phyloP scores from a whole-genome alignment of 53 echinoderm and acorn worm species.

The Pentamera pediparva region DNA sequence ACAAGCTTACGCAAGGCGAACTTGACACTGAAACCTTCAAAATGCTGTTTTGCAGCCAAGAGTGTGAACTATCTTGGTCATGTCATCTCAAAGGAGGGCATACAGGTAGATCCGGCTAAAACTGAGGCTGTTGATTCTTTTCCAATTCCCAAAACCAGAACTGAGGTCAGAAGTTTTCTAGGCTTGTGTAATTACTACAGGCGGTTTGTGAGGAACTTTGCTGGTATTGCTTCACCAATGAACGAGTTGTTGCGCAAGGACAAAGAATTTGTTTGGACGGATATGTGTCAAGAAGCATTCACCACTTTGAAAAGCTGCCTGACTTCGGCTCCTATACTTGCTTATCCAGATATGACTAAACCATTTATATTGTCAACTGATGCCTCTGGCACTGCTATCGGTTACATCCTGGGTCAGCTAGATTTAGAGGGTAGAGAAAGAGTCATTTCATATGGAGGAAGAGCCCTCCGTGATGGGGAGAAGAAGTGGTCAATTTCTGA shows the following conservation, averaged over 20 bases:
- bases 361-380: constrained; percentile 13
- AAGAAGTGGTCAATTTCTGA: constrained; percentile 30
- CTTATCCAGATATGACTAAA: constrained; percentile 11
- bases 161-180: constrained; percentile 8
- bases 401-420: constrained; percentile 8
- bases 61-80: constrained; percentile 35
- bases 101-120: constrained; percentile 11
- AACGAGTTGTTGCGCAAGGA: not conserved
- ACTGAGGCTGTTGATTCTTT: constrained; percentile 4
- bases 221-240: constrained; percentile 3
- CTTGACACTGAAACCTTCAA: constrained; percentile 26
- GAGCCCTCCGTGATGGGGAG: not conserved
- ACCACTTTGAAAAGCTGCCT: not conserved
- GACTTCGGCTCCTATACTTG: not conserved
- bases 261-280: not conserved
- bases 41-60: constrained; percentile 36
- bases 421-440: not conserved
- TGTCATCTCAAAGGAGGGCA: constrained; percentile 19
- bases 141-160: not conserved
- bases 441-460: constrained; percentile 13
- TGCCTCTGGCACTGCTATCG: constrained; percentile 10
- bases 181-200: constrained; percentile 31
- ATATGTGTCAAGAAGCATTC: constrained; percentile 10
- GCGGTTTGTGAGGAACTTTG: constrained; percentile 1
- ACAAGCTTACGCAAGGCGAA: constrained; percentile 6